Percentiles rank a stretch among this genome's conserved stretches.
phyloP scores from a whole-genome alignment of 2,888 invertebrate genomes.

The Nephrotoma guestfalica region DNA sequence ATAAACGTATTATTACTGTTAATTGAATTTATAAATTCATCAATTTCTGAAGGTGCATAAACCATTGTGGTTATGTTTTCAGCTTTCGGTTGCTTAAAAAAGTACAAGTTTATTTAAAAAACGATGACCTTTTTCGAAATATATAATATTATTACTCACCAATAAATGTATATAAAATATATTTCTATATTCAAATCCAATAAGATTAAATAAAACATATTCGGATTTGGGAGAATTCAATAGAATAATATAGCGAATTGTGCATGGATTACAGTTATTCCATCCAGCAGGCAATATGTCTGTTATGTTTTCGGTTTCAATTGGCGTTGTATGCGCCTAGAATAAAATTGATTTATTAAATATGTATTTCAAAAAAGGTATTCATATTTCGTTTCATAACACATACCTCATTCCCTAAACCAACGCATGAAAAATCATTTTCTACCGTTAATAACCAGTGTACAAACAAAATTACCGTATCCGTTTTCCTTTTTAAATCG shows the following conservation, averaged over 20 bases:
- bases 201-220: not conserved
- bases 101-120: not conserved
- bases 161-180: not conserved
- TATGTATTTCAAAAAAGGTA: not conserved
- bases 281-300: not conserved
- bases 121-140: not conserved
- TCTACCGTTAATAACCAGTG: not conserved
- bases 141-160: not conserved
- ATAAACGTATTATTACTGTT: not conserved
- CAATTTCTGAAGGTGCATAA: not conserved
- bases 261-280: not conserved
- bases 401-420: not conserved
- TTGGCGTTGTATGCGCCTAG: not conserved
- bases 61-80: not conserved
- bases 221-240: no score
- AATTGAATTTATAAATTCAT: not conserved
- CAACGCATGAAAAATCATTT: not conserved
- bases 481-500: not conserved
- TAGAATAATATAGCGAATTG: not conserved
- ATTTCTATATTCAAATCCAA: not conserved
- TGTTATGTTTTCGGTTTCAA: not conserved
- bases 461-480: not conserved
- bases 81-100: not conserved
- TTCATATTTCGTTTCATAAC: not conserved
- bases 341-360: not conserved